Conservation (phyloP, 2,797 vertebrate species). For the Sebastes trivittatus region DNA sequence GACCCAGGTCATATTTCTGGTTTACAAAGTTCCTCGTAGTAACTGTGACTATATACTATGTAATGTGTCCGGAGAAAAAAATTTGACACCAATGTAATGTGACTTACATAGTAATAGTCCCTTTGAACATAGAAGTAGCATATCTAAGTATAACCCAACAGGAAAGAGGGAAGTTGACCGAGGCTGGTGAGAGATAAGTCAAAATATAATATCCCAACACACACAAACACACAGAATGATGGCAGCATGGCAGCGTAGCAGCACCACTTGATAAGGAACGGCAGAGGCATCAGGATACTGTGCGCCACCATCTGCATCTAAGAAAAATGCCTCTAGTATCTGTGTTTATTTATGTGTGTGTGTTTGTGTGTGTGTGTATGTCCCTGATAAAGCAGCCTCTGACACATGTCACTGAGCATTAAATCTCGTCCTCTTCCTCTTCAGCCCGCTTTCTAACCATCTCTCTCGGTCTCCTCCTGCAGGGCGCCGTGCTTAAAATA, state of each 20-base stretch:
- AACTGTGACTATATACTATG: no score
- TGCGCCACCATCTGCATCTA: constrained; percentile 26
- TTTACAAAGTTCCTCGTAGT: no score
- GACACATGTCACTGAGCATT: constrained; percentile 40
- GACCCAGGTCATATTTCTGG: no score
- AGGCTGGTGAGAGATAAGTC: not conserved
- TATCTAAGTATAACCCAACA: no score
- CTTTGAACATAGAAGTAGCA: no score
- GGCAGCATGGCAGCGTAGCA: not conserved
- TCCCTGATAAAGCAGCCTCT: constrained; percentile 27
- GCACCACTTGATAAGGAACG: constrained; percentile 6
- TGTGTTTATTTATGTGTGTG: not conserved
- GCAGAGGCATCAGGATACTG: constrained; percentile 27
- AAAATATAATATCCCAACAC: not conserved
- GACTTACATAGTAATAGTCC: no score
- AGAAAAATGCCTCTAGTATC: not conserved
- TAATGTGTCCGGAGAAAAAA: no score
- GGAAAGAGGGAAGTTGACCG: no score
- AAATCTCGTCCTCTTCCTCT: constrained; percentile 10
- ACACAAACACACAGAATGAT: not conserved
- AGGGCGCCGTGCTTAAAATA: constrained; percentile 5
- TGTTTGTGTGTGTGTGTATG: not conserved
- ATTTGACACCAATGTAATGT: no score
- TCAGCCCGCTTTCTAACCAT: constrained; percentile 15
- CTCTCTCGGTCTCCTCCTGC: not conserved